Conservation (phyloP, 1,140 invertebrate species). For the Sinella curviseta region DNA sequence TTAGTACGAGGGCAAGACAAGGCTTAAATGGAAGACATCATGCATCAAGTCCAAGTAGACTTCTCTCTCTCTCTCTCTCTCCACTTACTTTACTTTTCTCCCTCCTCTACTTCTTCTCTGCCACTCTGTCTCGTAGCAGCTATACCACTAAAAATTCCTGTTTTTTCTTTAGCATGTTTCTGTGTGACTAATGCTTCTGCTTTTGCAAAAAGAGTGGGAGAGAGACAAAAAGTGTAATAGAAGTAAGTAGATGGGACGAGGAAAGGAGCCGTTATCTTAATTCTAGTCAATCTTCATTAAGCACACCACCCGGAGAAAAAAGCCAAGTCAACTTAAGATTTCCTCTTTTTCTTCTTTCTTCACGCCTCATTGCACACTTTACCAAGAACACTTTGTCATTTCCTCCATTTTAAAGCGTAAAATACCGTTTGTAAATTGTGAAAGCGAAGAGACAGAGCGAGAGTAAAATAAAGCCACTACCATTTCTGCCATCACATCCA, state of each 20-base stretch:
- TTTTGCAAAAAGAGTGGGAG: neutral
- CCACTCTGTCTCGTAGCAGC: neutral
- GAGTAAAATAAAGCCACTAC: too few relatives aligned
- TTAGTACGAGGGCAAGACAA: neutral
- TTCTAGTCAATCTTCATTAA: constrained; percentile 41
- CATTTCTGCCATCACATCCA: too few relatives aligned
- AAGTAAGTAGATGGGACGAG: too few relatives aligned
- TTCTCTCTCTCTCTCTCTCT: neutral
- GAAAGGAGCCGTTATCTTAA: constrained; percentile 34
- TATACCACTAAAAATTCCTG: neutral
- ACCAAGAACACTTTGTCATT: constrained; percentile 29
- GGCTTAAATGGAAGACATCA: neutral
- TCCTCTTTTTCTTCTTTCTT: constrained; percentile 27
- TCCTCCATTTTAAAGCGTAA: constrained; percentile 19
- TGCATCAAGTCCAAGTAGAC: neutral
- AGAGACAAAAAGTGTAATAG: neutral
- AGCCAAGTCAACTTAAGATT: constrained; percentile 16
- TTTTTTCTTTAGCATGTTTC: neutral
- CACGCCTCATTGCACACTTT: constrained; percentile 37
- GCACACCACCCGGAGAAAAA: neutral
- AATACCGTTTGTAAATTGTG: neutral
- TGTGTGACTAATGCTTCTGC: neutral
- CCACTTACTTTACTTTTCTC: constrained; percentile 27
- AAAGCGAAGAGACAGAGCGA: neutral
- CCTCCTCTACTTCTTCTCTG: neutral